Percentiles rank a stretch among this genome's conserved stretches.
These are phyloP conservation scores for Jaculus jaculus DNA, from an alignment of 2,113 vertebrate species.

Conservation along the genomic window DNA sequence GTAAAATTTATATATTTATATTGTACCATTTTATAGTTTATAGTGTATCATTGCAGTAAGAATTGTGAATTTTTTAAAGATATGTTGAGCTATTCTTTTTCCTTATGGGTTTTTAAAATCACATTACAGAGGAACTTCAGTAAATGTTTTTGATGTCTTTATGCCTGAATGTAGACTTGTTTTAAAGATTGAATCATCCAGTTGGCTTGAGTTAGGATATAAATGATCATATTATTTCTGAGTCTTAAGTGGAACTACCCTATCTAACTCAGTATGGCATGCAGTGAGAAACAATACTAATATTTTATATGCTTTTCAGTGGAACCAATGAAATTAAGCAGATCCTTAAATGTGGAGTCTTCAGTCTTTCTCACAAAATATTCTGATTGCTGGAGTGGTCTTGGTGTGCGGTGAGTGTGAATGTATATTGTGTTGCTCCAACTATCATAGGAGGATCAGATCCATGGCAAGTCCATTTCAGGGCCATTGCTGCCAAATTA, in stretches of 20 bases:
- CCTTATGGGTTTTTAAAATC: background rate
- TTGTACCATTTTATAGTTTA: background rate
- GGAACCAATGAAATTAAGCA: background rate
- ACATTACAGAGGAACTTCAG: background rate
- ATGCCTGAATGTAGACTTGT: background rate
- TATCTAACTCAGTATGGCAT: background rate
- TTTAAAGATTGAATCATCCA: background rate
- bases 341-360: background rate
- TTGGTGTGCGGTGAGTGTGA: background rate
- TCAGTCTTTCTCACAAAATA: conserved; percentile 48
- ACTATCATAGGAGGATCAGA: conserved; percentile 81
- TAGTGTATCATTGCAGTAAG: background rate
- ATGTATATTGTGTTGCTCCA: conserved; percentile 41
- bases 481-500: conserved; percentile 87
- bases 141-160: background rate
- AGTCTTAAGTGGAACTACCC: background rate
- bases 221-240: background rate
- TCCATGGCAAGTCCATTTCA: conserved; percentile 87
- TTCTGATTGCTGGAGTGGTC: conserved; percentile 47
- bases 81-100: background rate
- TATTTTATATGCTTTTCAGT: background rate
- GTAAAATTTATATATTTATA: background rate
- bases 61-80: background rate
- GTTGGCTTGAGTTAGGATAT: background rate
- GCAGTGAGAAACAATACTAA: background rate